A percentile compares a stretch with the other conserved stretches of the same genome.
Evolutionary conservation across 2,797 vertebrate species (phyloP).

Genomic region (Heliangelus exortis): DNA sequence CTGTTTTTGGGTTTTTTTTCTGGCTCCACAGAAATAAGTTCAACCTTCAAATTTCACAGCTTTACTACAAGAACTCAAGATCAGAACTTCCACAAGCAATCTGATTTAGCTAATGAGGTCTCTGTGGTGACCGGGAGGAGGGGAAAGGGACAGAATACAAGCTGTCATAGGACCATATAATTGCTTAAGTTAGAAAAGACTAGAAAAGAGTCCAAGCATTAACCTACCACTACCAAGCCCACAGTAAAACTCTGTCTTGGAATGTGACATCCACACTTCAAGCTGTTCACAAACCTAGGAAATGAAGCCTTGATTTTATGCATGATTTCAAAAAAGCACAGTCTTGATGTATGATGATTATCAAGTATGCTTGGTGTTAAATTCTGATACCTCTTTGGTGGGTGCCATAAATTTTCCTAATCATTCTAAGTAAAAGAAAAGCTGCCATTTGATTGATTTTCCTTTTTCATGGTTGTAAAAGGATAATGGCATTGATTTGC

Average conservation of each 20-base stretch:
- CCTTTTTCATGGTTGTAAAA: not conserved
- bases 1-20: not conserved
- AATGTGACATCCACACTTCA: too few relatives aligned
- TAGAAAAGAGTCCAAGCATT: too few relatives aligned
- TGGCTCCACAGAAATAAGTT: not conserved
- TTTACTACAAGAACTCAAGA: not conserved
- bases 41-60: not conserved
- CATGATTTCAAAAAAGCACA: not conserved
- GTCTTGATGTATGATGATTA: not conserved
- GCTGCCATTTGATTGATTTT: not conserved
- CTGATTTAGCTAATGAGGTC: not conserved
- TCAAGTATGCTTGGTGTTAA: not conserved
- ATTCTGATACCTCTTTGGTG: not conserved
- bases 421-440: not conserved
- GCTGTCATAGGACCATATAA: too few relatives aligned
- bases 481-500: not conserved
- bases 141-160: not conserved
- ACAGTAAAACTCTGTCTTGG: too few relatives aligned
- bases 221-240: too few relatives aligned
- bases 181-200: too few relatives aligned
- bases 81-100: not conserved
- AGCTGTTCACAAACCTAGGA: not conserved
- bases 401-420: not conserved
- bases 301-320: not conserved
- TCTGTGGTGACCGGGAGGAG: not conserved